Evolutionary conservation across 2,888 invertebrate species (phyloP), one percentile per base, ranked within the genome.

Genomic region (Cataglyphis albicans): DNA sequence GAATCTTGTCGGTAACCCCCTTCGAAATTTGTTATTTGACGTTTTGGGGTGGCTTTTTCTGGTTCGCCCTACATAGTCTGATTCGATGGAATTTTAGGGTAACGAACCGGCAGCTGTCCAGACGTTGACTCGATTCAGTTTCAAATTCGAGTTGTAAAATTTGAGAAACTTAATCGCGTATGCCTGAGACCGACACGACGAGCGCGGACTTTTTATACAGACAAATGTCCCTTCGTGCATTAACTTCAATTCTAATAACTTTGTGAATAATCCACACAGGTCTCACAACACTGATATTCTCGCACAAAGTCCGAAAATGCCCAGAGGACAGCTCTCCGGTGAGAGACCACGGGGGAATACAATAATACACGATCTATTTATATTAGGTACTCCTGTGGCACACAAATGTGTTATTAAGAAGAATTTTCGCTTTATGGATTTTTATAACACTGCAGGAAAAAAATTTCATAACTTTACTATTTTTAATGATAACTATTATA

Each of bases 1-100:
- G 88, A 88, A 89, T 89, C 89, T 82, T 44, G 87, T 82, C 82
- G 78, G 81, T 85, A 89, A 84, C 89, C 87, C 89, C 64, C 75
- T 85, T 76, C 73, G 68, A 80, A 85, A 84, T 88, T 85, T 87
- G 85, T 85, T 89, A 88, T 87, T 87, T 74, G 87, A 85, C 88
- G 64, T 88, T 83, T 85, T 73, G 35, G 84, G 83, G 78, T 82
- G 74, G 81, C 55, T 70, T 70, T 72, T 44, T 81, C 65, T 67
- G 59, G 74, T 48, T 44, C 48, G 72, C 59, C 59, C 59, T 25
- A 48, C 44, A 59, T 15, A 35, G 32, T 21, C 59, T 72, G 35
- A 70, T 80, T 41, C 59, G 72, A n/a, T 44, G 44, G 12, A 80
- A 70, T 80, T 72, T 48, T 61, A 15, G 72, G 59, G 59, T 59